A percentile compares a stretch with the other conserved stretches of the same genome.
phyloP scores from a whole-genome alignment of 2,888 invertebrate genomes.

The Dryadula phaetusa region DNA sequence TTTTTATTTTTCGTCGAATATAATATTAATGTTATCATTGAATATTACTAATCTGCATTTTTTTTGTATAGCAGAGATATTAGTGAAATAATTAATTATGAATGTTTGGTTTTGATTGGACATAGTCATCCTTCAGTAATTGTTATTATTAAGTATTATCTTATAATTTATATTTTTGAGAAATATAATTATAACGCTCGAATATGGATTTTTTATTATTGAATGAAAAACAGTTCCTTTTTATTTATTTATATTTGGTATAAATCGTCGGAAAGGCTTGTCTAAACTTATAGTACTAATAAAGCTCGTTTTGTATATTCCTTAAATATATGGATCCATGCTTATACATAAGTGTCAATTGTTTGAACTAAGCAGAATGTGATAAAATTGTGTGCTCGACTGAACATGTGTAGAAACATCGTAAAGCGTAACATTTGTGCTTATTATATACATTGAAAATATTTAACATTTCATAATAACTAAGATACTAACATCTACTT shows the following conservation, averaged over 20 bases:
- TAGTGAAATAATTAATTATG: neutral
- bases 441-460: conserved; percentile 8
- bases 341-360: conserved; percentile 6
- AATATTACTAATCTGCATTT: conserved; percentile 14
- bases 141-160: conserved; percentile 23
- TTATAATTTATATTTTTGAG: conserved; percentile 27
- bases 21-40: neutral
- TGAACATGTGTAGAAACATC: conserved; percentile 24
- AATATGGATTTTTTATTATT: conserved; percentile 37
- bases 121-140: neutral
- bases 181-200: conserved; percentile 69
- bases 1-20: neutral
- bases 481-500: conserved; percentile 1
- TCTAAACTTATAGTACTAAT: conserved; percentile 64
- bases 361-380: conserved; percentile 7
- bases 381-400: conserved; percentile 26
- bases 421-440: conserved; percentile 21
- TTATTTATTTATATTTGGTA: conserved; percentile 78
- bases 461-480: neutral
- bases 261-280: conserved; percentile 72
- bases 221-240: conserved; percentile 45
- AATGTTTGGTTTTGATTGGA: conserved; percentile 15
- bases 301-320: conserved; percentile 68
- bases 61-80: conserved; percentile 9
- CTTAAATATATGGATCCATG: conserved; percentile 44